These are phyloP conservation scores for Odontocolon sp. DNA, from an alignment of 2,888 invertebrate species.

Conservation along the genomic window DNA sequence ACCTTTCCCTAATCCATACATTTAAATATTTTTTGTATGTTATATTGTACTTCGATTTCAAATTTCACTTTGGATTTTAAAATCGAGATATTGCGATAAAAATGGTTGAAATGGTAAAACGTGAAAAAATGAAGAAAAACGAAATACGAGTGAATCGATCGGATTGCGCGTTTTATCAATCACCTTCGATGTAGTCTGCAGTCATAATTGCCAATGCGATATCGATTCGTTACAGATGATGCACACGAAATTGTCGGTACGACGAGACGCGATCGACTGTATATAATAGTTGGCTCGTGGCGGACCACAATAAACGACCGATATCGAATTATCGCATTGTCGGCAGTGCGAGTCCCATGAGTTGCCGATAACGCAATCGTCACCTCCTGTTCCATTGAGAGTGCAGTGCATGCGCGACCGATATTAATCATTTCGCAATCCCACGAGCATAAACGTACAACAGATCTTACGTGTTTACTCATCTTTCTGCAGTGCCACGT, in stretches of 20 bases:
- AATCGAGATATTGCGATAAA: background rate
- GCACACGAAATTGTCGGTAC: slow-evolving; percentile 9
- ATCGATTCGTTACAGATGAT: background rate
- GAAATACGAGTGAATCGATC: background rate
- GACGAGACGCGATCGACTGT: slow-evolving; percentile 23
- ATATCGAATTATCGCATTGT: slow-evolving; percentile 37
- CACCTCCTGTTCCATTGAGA: background rate
- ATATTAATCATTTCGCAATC: background rate
- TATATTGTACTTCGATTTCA: background rate
- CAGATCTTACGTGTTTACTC: too few relatives aligned
- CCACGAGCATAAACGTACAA: background rate
- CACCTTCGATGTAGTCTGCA: slow-evolving; percentile 32
- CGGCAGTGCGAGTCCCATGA: background rate
- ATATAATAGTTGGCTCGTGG: background rate
- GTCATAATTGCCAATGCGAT: slow-evolving; percentile 8
- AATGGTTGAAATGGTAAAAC: too few relatives aligned
- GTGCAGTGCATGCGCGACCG: slow-evolving; percentile 20
- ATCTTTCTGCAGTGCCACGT: too few relatives aligned
- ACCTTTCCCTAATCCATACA: too few relatives aligned
- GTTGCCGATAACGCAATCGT: slow-evolving; percentile 30
- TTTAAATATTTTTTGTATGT: too few relatives aligned
- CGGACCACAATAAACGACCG: slow-evolving; percentile 4
- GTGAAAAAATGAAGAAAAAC: background rate
- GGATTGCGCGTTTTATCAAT: slow-evolving; percentile 4
- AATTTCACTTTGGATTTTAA: background rate